Conservation (phyloP, 92 coral and sea anemone genomes). For the Siderastrea radians region DNA sequence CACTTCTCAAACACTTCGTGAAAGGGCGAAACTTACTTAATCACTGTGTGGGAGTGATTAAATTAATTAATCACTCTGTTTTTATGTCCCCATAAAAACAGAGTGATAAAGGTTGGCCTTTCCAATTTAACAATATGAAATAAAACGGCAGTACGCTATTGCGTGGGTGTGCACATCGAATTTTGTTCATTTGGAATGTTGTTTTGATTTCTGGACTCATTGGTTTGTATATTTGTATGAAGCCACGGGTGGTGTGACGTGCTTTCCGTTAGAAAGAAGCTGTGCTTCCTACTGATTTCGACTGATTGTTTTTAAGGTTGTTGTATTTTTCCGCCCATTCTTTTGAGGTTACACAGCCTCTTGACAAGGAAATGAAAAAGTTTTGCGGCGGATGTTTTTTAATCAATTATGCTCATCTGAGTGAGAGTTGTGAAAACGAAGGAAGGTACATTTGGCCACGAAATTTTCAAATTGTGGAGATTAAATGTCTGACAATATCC, state of each 20-base stretch:
- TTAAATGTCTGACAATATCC: background rate
- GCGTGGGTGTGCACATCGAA: background rate
- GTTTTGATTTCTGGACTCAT: background rate
- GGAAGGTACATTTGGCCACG: background rate
- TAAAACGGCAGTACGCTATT: background rate
- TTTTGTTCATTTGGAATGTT: background rate
- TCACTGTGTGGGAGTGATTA: no score
- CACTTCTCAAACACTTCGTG: no score
- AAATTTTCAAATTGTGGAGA: background rate
- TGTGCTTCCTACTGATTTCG: background rate
- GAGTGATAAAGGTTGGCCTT: no score
- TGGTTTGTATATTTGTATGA: background rate
- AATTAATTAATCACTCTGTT: no score
- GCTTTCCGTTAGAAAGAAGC: background rate
- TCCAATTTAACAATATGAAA: no score
- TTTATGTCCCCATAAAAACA: no score
- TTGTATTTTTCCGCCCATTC: no score
- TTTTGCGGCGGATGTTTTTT: constrained; percentile 14
- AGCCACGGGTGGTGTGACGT: constrained; percentile 11
- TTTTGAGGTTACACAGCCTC: constrained; percentile 23
- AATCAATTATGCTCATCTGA: background rate
- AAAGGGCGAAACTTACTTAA: no score
- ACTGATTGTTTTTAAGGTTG: background rate
- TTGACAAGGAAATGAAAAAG: constrained; percentile 5
- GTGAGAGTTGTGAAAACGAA: no score